Conservation (phyloP, 2,113 vertebrate species). For the Poecilia latipinna region DNA sequence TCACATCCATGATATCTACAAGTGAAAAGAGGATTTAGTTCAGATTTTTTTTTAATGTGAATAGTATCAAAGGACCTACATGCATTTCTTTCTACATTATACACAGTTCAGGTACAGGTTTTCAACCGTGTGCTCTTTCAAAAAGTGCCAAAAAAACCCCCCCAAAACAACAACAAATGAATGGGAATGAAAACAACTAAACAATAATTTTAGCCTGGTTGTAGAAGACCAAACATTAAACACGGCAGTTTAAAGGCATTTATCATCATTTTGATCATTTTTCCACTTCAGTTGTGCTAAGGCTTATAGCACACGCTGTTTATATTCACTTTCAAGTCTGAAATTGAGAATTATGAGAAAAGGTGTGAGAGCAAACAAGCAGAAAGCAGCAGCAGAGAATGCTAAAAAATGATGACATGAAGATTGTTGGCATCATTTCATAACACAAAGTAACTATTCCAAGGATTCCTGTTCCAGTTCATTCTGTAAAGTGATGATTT, state of each 20-base stretch:
- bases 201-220: neutral
- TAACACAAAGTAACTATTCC: too few relatives aligned
- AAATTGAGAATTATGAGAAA: too few relatives aligned
- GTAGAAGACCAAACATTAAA: neutral
- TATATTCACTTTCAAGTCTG: neutral
- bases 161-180: neutral
- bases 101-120: conserved; percentile 53
- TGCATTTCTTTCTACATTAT: conserved; percentile 73
- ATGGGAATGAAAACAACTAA: conserved; percentile 17
- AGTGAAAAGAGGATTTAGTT: conserved; percentile 32
- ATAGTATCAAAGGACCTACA: conserved; percentile 64
- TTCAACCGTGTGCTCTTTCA: conserved; percentile 22
- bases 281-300: neutral
- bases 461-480: too few relatives aligned
- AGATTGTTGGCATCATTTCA: too few relatives aligned
- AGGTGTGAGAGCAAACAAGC: too few relatives aligned
- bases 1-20: conserved; percentile 14
- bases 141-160: conserved; percentile 44
- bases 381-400: too few relatives aligned
- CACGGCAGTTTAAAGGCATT: neutral
- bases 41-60: conserved; percentile 26
- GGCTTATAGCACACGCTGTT: neutral
- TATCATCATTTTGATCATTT: neutral
- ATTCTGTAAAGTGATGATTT: too few relatives aligned
- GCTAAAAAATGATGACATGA: too few relatives aligned